A percentile compares a stretch with the other conserved stretches of the same genome.
Conservation (phyloP, 2,797 vertebrate genomes). For the Myotis findleyi region DNA sequence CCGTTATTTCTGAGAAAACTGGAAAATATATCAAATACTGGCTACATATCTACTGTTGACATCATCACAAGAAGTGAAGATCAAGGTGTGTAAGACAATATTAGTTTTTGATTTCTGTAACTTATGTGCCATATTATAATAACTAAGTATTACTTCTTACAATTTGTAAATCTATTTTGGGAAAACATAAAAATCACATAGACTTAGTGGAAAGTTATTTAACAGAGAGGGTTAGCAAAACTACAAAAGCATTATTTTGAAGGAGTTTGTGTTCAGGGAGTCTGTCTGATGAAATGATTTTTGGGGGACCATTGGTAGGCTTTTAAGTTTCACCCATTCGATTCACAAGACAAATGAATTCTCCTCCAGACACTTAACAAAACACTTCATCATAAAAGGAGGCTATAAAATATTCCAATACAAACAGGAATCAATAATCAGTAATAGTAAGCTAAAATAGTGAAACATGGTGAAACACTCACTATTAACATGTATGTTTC, state of each 20-base stretch:
- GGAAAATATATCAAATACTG: not conserved
- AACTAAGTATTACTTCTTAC: constrained; percentile 20
- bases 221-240: not conserved
- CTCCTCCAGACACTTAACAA: not conserved
- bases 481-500: not conserved
- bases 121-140: not conserved
- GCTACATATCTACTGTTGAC: not conserved
- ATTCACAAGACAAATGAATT: not conserved
- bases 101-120: not conserved
- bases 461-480: not conserved
- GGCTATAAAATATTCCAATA: not conserved
- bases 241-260: not conserved
- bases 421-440: not conserved
- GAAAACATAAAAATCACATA: constrained; percentile 53
- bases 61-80: not conserved
- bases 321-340: constrained; percentile 31
- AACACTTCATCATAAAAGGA: not conserved
- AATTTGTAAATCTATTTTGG: constrained; percentile 10
- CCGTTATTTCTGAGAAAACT: constrained; percentile 36
- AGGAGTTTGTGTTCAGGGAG: not conserved
- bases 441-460: not conserved
- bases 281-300: not conserved
- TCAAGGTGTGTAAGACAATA: not conserved
- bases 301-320: not conserved
- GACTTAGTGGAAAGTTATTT: not conserved